Evolutionary conservation across 2,797 vertebrate species (phyloP), one percentile per base, ranked within the genome.

Genomic region (Toxotes lorentzi): DNA sequence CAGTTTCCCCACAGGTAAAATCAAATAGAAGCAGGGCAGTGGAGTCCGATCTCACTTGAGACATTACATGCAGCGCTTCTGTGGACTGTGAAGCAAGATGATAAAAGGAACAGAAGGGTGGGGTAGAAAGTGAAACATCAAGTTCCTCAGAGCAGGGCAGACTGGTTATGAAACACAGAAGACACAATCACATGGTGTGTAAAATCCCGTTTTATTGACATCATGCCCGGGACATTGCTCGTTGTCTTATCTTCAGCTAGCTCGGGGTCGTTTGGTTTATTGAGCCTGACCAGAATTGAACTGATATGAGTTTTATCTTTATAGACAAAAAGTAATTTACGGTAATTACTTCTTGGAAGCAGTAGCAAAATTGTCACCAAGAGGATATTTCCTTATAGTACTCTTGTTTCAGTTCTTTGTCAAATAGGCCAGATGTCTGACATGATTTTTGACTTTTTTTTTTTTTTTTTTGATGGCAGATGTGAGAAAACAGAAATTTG

Each of bases 191-290:
- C 60, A 70, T 5, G 12, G 1, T 5, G 1, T 43, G 12, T 73
- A 73, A 58, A 56, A 67, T 59, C 38, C 24, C 0, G 1, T 62
- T 65, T 61, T 68, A 54, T 47, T 63, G 57, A 9, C 72, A 65
- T 73, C 32, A 73, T n/a, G 40, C 1, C 63, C 5, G 0, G 35
- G 23, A 40, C n/a, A n/a, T 76, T 40, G 1, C n/a, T 47, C 35
- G 41, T 35, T 16, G 30, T 67, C 66, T 83, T 86, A 83, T 87
- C 64, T 32, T 17, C 16, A 9, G 35, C 61, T 34, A 50, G 4
- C 71, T 78, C 4, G 0, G 27, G 12, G 51, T 70, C 3, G 5
- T 72, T 69, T 60, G 58, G 41, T 85, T 88, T 86, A 71, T 74
- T 73, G 71, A 38, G 27, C 38, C 34, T 74, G 73, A 72, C 64